Base-by-base conservation (phyloP, 92 coral and sea anemone genomes). In the Zoanthus gigantus region DNA sequence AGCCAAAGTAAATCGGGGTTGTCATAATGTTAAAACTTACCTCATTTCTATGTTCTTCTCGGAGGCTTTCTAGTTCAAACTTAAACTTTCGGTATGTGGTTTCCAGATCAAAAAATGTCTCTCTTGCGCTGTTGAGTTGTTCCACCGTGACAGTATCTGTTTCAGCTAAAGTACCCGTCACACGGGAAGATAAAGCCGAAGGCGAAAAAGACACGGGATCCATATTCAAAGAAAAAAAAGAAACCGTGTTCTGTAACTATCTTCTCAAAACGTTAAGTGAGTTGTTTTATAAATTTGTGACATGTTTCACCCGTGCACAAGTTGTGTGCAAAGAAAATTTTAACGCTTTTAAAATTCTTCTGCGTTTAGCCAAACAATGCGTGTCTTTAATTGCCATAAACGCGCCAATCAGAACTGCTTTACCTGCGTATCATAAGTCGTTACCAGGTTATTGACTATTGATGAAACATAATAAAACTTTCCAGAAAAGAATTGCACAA, bases 41-140 rank as follows among this genome's bases (percentile, higher is more conserved):
- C 98, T 97, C 99, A 37, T 91, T 93, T 77, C 98, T 89, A 79
- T 97, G 98, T 79, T 95, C 96, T 65, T 94, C 99, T 44, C 96
- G 94, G 6, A 97, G 87, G 45, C 93, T 90, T 76, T 97, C 99
- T 72, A 97, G 77, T 75, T 97, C 99, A 73, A 82, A 78, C 74
- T 96, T 96, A 90, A 97, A 97, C 88, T 96, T 91, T 50, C 97
- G 90, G 92, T 96, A 97, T 17, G 98, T 96, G 9, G 94, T 86
- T 79, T 97, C 99, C 91, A 97, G 88, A 72, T 97, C 99, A 69
- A 94, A 93, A 71, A 93, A 94, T 3, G 99, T 97, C 90, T 97
- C 98, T 72, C 98, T 86, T 61, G 99, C 99, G 11, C 92, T 94
- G 16, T 95, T 95, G n/a, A 97, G 89, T 56, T 97, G 99, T 68